A percentile compares a stretch with the other conserved stretches of the same genome.
Conservation (phyloP, 2,888 invertebrate species). For the Trachelus troglodyta region DNA sequence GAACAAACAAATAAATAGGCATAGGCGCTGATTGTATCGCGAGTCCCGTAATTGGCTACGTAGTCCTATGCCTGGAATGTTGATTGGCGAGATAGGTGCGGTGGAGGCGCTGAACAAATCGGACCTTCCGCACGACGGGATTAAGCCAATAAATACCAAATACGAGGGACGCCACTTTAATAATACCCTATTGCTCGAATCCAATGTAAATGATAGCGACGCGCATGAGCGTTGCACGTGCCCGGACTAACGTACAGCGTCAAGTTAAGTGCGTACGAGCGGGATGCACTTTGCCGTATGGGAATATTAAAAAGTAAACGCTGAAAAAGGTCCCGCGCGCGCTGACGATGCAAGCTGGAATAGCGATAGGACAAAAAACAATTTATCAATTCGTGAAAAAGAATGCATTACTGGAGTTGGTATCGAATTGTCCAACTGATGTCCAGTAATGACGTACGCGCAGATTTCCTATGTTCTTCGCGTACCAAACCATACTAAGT, state of each 20-base stretch:
- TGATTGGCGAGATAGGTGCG: constrained; percentile 54
- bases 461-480: background rate
- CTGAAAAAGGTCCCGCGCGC: background rate
- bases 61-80: constrained; percentile 54
- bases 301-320: background rate
- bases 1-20: constrained; percentile 47
- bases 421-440: background rate
- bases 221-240: background rate
- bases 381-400: background rate
- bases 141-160: constrained; percentile 49
- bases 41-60: constrained; percentile 51
- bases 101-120: constrained; percentile 37
- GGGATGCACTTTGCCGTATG: background rate
- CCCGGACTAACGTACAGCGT: background rate
- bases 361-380: background rate
- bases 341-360: background rate
- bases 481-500: constrained; percentile 5
- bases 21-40: constrained; percentile 50
- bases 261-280: background rate
- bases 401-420: background rate
- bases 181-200: background rate
- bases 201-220: background rate
- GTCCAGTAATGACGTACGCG: background rate
- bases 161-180: constrained; percentile 6
- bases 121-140: constrained; percentile 23